Base-by-base conservation (phyloP, 2,888 invertebrate species). In the Aphrophora alni region DNA sequence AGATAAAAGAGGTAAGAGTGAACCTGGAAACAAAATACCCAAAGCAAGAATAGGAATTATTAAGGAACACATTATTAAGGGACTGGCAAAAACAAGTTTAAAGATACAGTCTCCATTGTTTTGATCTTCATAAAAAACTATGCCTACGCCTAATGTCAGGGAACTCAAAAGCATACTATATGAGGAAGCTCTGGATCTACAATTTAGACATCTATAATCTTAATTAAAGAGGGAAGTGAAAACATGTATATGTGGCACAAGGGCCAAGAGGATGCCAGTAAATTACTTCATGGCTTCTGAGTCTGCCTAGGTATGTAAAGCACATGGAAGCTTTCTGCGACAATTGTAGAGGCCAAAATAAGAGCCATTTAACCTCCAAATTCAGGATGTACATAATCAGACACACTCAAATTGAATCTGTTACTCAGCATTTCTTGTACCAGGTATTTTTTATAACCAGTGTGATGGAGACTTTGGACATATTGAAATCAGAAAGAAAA, bases 41-140 rank as follows among this genome's bases (percentile, higher is more conserved):
- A 8, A 28, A 38, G 33, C 12, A 21, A 78, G 33, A 78, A 26
- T 78, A 38, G 71, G 38, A 27, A 33, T 38, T 10, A 38, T 78
- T 26, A 59, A 51, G 17, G 59, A 51, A 33, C 72, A 79, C 68
- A 79, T 79, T 28, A 79, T 8, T n/a, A 75, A 59, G 68, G 59
- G 27, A 27, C 68, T 5, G 38, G 26, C 28, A 69, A 70, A 21
- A 68, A 17, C 4, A 70, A 70, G 21, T 0, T 17, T 24, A 27
- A 70, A 12, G 21, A 25, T 28, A 33, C n/a, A 25, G 51, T 44
- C 1, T 38, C 76, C 25, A 76, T 76, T 27, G 69, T 21, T 77
- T 77, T 70, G 77, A 77, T 70, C 68, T 77, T 5, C 77, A n/a
- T n/a, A 77, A 77, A 77, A 77, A 38, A 77, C 28, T 25, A 68